These are phyloP conservation scores for Teleogryllus oceanicus DNA, from an alignment of 2,888 invertebrate genomes.

Conservation along the genomic window DNA sequence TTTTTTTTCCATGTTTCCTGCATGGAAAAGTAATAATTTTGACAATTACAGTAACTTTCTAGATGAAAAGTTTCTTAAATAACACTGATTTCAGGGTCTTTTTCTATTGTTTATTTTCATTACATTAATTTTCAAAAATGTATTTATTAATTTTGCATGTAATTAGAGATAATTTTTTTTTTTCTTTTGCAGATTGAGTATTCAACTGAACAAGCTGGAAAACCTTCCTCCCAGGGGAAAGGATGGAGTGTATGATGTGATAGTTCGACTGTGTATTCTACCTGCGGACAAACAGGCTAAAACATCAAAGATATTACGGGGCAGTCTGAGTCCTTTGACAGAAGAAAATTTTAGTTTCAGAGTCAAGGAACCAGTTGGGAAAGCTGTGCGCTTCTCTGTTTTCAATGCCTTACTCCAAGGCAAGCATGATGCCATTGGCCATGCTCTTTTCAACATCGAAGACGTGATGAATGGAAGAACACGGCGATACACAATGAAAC, in stretches of 20 bases:
- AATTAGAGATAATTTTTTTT: background rate
- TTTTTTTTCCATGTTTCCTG: too few species aligned
- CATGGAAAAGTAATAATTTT: too few species aligned
- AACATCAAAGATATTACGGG: slow-evolving; percentile 39
- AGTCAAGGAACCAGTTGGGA: slow-evolving; percentile 39
- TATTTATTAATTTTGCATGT: background rate
- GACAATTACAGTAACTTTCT: too few species aligned
- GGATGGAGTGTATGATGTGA: slow-evolving; percentile 39
- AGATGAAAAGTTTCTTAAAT: too few species aligned
- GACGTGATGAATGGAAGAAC: slow-evolving; percentile 37
- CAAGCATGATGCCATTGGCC: slow-evolving; percentile 44
- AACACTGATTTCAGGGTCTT: too few species aligned
- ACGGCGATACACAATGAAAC: slow-evolving; percentile 38
- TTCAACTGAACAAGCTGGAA: slow-evolving; percentile 41
- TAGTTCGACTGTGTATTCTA: slow-evolving; percentile 41
- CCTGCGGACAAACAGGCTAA: slow-evolving; percentile 40
- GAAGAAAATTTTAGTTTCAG: slow-evolving; percentile 42
- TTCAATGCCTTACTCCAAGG: slow-evolving; percentile 42
- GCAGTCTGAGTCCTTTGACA: slow-evolving; percentile 40
- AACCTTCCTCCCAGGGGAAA: slow-evolving; percentile 42
- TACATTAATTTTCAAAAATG: too few species aligned
- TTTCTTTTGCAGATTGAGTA: slow-evolving; percentile 28
- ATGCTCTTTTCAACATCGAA: slow-evolving; percentile 42
- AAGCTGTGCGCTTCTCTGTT: slow-evolving; percentile 42
- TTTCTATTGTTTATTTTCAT: too few species aligned